These are phyloP conservation scores for Asobara japonica DNA, from an alignment of 1,140 invertebrate species.

Conservation along the genomic window DNA sequence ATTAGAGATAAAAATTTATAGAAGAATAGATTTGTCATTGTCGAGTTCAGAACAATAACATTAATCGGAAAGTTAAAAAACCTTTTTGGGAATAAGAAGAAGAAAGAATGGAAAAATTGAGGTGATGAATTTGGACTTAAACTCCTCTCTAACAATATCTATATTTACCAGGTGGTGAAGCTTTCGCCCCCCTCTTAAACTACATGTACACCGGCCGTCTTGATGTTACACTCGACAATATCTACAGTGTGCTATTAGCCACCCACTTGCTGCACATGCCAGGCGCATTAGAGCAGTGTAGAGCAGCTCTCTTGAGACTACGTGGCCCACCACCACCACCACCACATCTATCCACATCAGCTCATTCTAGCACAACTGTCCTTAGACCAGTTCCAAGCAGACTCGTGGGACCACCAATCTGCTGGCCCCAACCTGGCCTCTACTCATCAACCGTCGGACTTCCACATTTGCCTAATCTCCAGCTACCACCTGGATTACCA, in stretches of 20 bases:
- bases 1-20: too few species aligned
- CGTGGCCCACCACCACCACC: conserved; percentile 55
- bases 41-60: too few species aligned
- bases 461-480: conserved; percentile 52
- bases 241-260: conserved; percentile 78
- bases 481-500: conserved; percentile 47
- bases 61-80: too few species aligned
- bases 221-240: conserved; percentile 76
- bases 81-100: too few species aligned
- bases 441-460: conserved; percentile 47
- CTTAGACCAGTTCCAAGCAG: conserved; percentile 60
- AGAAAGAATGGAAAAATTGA: too few species aligned
- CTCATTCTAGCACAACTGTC: conserved; percentile 45
- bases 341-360: conserved; percentile 57
- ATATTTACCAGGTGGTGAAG: conserved; percentile 66
- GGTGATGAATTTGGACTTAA: too few species aligned
- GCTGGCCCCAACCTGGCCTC: conserved; percentile 53
- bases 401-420: conserved; percentile 53
- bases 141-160: background rate
- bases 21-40: too few species aligned
- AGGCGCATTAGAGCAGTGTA: conserved; percentile 75
- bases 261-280: conserved; percentile 82
- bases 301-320: conserved; percentile 63
- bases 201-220: conserved; percentile 83
- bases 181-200: conserved; percentile 77